Conservation (phyloP, 2,113 vertebrate species). For the Mastomys coucha region DNA sequence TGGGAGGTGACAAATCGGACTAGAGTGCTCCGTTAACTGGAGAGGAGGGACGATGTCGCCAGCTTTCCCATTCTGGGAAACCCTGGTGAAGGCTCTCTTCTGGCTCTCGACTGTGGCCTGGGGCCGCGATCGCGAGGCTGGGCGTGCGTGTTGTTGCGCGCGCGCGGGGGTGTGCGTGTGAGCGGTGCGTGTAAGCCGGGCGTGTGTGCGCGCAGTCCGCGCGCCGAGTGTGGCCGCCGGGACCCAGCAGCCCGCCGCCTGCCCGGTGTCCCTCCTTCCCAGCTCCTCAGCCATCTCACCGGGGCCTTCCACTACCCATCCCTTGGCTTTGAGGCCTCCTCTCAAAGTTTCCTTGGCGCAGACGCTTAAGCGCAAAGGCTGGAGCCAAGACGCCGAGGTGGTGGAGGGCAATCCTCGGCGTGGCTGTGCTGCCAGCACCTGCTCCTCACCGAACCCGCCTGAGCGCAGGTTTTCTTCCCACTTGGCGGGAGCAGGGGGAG, state of each 20-base stretch:
- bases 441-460: background rate
- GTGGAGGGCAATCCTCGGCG: conserved; percentile 9
- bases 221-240: conserved; percentile 32
- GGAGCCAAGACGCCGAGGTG: background rate
- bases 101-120: background rate
- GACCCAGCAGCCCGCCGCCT: conserved; percentile 27
- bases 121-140: background rate
- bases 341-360: conserved; percentile 76
- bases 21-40: background rate
- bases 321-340: background rate
- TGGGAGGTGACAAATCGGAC: background rate
- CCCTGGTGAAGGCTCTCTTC: no score
- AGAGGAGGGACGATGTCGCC: accelerated
- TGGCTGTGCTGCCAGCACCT: background rate
- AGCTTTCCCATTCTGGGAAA: background rate
- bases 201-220: conserved; percentile 34
- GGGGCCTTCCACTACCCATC: background rate
- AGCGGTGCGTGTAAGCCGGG: conserved; percentile 1
- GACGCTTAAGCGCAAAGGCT: conserved; percentile 17
- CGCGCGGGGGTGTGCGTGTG: conserved; percentile 10
- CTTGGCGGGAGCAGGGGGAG: background rate
- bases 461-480: background rate
- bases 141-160: conserved; percentile 53
- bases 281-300: background rate
- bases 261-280: background rate